phyloP scores from a whole-genome alignment of 2,113 vertebrate species.

The Corythaeola cristata region DNA sequence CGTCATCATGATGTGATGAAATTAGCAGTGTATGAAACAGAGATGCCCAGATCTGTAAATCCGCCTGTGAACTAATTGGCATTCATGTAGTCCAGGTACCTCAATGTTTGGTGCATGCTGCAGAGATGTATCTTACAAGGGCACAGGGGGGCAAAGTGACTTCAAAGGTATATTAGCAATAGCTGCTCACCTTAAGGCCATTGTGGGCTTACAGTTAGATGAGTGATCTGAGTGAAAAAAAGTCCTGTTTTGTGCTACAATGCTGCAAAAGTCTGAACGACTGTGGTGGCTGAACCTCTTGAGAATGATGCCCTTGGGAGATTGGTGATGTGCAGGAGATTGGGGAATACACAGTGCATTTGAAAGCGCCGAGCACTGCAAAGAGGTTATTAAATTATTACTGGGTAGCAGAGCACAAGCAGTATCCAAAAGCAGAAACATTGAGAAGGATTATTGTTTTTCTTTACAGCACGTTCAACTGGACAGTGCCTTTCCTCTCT shows the following conservation, averaged over 20 bases:
- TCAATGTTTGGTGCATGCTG: neutral
- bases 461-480: conserved; percentile 89
- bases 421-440: neutral
- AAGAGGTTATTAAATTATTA: neutral
- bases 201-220: neutral
- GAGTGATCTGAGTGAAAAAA: neutral
- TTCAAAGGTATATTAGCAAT: neutral
- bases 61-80: neutral
- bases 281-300: neutral
- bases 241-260: neutral
- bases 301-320: neutral
- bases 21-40: neutral
- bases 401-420: neutral
- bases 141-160: neutral
- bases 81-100: neutral
- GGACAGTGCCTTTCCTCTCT: conserved; percentile 93
- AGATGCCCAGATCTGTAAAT: neutral
- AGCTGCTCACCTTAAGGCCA: neutral
- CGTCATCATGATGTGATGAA: neutral
- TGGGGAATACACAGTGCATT: neutral
- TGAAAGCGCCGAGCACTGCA: neutral
- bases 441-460: neutral
- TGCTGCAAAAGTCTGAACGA: neutral
- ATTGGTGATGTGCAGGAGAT: neutral
- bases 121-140: neutral